Conservation (phyloP, 1,140 invertebrate species). For the Diorhabda carinulata region DNA sequence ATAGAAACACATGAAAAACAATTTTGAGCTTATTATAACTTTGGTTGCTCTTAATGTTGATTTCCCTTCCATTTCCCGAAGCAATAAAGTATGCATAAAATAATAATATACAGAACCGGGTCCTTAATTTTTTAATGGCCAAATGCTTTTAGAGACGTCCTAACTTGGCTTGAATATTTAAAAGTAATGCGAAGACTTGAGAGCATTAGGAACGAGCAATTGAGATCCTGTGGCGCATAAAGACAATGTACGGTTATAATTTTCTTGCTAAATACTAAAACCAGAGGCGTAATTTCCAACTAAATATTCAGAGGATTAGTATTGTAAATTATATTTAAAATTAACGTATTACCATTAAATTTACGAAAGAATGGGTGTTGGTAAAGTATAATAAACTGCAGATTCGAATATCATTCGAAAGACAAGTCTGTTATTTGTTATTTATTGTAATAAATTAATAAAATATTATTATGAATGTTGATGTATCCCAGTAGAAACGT, state of each 20-base stretch:
- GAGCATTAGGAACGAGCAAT: constrained; percentile 33
- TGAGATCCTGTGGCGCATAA: constrained; percentile 31
- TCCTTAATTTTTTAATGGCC: constrained; percentile 50
- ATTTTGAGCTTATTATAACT: no score
- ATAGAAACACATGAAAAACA: no score
- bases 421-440: no score
- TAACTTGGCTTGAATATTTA: constrained; percentile 47
- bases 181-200: constrained; percentile 42
- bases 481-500: no score
- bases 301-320: no score
- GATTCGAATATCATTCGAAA: no score
- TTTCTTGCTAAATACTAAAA: constrained; percentile 10
- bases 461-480: no score
- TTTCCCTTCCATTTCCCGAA: constrained; percentile 35
- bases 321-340: no score
- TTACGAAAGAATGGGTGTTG: no score
- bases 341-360: no score
- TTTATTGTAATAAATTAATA: no score
- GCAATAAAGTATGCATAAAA: constrained; percentile 46
- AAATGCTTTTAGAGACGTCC: constrained; percentile 49
- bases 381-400: no score
- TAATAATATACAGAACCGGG: constrained; percentile 46
- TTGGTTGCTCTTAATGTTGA: neutral
- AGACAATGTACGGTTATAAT: constrained; percentile 36
- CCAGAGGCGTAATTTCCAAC: neutral